Evolutionary conservation across 2,797 vertebrate genomes (phyloP), one percentile per base, ranked within the genome.

Genomic region (Gila robusta): DNA sequence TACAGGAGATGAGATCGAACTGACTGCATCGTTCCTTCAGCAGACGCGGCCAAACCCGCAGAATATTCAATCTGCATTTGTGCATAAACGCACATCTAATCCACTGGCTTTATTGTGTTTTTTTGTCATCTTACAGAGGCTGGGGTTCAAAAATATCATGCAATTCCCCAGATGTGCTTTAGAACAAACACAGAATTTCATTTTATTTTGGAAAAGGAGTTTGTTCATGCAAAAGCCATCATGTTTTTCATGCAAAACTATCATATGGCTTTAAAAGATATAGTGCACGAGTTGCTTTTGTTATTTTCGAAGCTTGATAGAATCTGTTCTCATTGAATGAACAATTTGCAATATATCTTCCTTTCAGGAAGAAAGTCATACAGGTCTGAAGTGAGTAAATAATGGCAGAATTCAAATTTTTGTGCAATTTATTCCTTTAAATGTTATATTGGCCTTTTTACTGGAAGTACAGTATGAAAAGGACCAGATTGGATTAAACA

Each of bases 51-150:
- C 7, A 54, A 64, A 76, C 12, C 26, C 7, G 17, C 59, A 56
- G 62, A 79, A 84, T 79, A 62, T 72, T 71, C 66, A 59, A 79
- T 85, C 76, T 79, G 76, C 83, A 79, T 85, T 16, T 62, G 83
- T 54, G 73, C 83, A 79, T 74, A 64, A n/a, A 52, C 73, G 74
- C 83, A 85, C 64, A 17, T 85, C 83, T 85, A 85, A 85, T 85
- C 83, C 83, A 85, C 52, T 6, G n/a, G 49, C 74, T 14, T 54
- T 84, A 64, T 19, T 9, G 37, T 44, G 11, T 44, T 12, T 12
- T 44, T 11, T 0, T 44, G 3, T 94, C 92, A 91, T 88, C 92
- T 90, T 91, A 91, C 12, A 70, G 66, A 78, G 44, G 23, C 14
- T 5, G 35, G n/a, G 44, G 54, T 70, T 82, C 81, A 74, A 3